Evolutionary conservation across 2,113 vertebrate species (phyloP), one percentile per base, ranked within the genome.

Genomic region (Piprites chloris): DNA sequence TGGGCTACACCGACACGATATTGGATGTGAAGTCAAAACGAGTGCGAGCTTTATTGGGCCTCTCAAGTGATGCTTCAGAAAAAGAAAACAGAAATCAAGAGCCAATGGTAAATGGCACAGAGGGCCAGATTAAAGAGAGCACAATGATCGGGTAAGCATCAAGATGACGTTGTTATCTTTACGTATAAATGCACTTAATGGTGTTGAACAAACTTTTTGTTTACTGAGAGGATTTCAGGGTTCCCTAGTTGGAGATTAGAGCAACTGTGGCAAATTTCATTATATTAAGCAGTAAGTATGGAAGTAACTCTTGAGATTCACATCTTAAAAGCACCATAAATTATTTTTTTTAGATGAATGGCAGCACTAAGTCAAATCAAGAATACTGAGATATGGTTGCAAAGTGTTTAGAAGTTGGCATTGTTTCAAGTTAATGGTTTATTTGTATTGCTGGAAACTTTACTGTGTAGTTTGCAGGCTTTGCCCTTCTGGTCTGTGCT

Each of bases 1-100:
- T 99, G 47, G 99, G 99, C 41, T 99, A 99, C 96, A 99, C 99
- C 0, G 99, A 99, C 97, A 98, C 99, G 3, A 99, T 99, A 97
- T 49, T 99, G 98, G 99, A 99, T 98, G 99, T 99, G 94, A 99
- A 99, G 95, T 99, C 99, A 55, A 99, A 99, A 97, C 97, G 99
- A 65, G 99, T 99, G 30, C 97, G 98, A 69, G 98, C 98, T n/a
- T 98, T 99, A 93, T 90, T 99, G 93, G 99, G 99, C 47, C 98
- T 99, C 93, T 97, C 99, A 5, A 98, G 98, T 97, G 99, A 99
- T 93, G 97, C 98, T 89, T 98, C 98, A 77, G 98, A 99, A 49
- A 97, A 97, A 87, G 97, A 99, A n/a, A 97, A 98, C 82, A 98
- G 97, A 95, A 98, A 97, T 94, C 94, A 98, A 21, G 99, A 99